Evolutionary conservation across 2,113 vertebrate species (phyloP).

Genomic region (Podiceps cristatus): DNA sequence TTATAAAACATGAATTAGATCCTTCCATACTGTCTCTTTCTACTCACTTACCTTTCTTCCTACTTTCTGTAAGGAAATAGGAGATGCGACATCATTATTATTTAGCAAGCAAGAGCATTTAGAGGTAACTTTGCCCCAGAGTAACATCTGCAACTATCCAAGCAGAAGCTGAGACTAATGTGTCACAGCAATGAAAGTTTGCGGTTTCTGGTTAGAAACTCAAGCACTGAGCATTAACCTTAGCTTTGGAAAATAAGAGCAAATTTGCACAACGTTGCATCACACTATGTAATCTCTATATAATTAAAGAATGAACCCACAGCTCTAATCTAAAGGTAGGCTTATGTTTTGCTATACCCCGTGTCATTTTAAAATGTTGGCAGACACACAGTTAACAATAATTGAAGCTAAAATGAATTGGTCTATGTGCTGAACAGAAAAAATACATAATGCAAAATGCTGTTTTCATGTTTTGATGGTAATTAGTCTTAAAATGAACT

Average conservation of each 20-base stretch:
- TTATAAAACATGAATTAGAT: slow-evolving; percentile 15
- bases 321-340: background rate
- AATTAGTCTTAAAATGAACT: background rate
- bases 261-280: background rate
- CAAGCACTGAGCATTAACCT: background rate
- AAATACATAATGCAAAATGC: background rate
- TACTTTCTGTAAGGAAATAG: background rate
- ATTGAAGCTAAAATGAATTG: background rate
- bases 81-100: background rate
- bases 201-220: background rate
- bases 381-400: background rate
- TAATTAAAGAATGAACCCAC: background rate
- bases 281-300: background rate
- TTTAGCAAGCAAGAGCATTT: slow-evolving; percentile 17
- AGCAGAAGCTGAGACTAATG: background rate
- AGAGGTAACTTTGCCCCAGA: slow-evolving; percentile 27
- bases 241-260: background rate
- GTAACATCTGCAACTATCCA: background rate
- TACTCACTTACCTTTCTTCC: background rate
- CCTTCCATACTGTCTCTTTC: background rate
- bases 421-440: background rate
- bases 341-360: background rate
- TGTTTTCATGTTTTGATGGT: background rate
- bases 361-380: background rate
- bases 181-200: background rate